Base-by-base conservation (phyloP, 2,888 invertebrate species). In the Lepidonotus clava region DNA sequence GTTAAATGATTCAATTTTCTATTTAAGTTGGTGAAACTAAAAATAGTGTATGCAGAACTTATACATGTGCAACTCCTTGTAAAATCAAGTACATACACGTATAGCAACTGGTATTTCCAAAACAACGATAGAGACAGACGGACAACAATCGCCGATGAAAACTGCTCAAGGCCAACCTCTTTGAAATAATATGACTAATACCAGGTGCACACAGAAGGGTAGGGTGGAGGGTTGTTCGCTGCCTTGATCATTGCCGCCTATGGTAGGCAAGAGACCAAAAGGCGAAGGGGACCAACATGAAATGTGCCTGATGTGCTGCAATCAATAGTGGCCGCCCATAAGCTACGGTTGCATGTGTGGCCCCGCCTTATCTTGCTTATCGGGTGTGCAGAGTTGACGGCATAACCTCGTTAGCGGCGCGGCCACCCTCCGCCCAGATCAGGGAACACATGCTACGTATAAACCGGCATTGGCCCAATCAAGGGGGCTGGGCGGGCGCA, bases 111-210 rank as follows among this genome's bases (percentile, higher is more conserved):
- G n/a, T n/a, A n/a, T n/a, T n/a, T n/a, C n/a, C n/a, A n/a, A n/a
- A n/a, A n/a, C n/a, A n/a, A n/a, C n/a, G n/a, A n/a, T n/a, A n/a
- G n/a, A n/a, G n/a, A n/a, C n/a, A n/a, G n/a, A n/a, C n/a, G n/a
- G n/a, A n/a, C n/a, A n/a, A n/a, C n/a, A n/a, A n/a, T n/a, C n/a
- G n/a, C n/a, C n/a, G n/a, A n/a, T n/a, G n/a, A n/a, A n/a, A n/a
- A n/a, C n/a, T n/a, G n/a, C n/a, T n/a, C n/a, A n/a, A n/a, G n/a
- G n/a, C n/a, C n/a, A n/a, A n/a, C 38, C 71, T 34, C 34, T 71
- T 71, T 71, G 71, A 71, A 36, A 38, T 38, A 36, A 71, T 71
- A 71, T 71, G 71, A 71, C 71, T 34, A 71, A 71, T 71, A 38
- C 38, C 21, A 1, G 38, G 71, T 18, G 71, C 4, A 18, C 38